phyloP scores from a whole-genome alignment of 2,797 vertebrate genomes.

The Enteromius afrohamiltoni region DNA sequence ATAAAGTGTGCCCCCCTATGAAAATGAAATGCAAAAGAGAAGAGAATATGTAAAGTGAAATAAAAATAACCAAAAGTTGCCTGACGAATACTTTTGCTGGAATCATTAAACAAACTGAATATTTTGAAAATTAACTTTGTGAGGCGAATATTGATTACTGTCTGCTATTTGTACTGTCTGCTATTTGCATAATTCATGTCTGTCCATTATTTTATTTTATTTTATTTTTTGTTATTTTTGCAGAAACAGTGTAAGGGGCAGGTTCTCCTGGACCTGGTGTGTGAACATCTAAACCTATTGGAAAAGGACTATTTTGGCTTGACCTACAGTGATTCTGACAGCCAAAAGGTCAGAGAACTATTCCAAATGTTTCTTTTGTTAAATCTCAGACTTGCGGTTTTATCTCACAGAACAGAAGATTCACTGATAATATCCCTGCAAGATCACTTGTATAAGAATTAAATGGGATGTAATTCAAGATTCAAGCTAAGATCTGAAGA shows the following conservation, averaged over 20 bases:
- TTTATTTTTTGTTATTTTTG: conserved; percentile 57
- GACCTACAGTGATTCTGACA: conserved; percentile 92
- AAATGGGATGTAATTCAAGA: neutral
- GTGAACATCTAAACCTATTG: conserved; percentile 94
- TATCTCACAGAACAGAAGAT: conserved; percentile 1
- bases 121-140: too few species aligned
- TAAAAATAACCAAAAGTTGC: too few species aligned
- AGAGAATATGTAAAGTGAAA: too few species aligned
- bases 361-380: conserved; percentile 9
- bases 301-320: conserved; percentile 98
- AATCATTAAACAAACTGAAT: too few species aligned
- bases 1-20: too few species aligned
- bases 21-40: too few species aligned
- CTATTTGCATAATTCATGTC: conserved; percentile 27
- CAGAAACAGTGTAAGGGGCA: conserved; percentile 96
- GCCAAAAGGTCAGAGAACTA: conserved; percentile 86
- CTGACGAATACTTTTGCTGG: too few species aligned
- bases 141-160: neutral
- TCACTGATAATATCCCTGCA: neutral
- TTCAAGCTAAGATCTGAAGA: neutral
- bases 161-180: neutral
- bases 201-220: too few species aligned
- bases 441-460: neutral
- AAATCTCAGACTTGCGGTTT: neutral
- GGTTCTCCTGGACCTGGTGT: conserved; percentile 89